A percentile compares a stretch with the other conserved stretches of the same genome.
phyloP scores from a whole-genome alignment of 1,140 invertebrate species.

The Argopecten irradians region DNA sequence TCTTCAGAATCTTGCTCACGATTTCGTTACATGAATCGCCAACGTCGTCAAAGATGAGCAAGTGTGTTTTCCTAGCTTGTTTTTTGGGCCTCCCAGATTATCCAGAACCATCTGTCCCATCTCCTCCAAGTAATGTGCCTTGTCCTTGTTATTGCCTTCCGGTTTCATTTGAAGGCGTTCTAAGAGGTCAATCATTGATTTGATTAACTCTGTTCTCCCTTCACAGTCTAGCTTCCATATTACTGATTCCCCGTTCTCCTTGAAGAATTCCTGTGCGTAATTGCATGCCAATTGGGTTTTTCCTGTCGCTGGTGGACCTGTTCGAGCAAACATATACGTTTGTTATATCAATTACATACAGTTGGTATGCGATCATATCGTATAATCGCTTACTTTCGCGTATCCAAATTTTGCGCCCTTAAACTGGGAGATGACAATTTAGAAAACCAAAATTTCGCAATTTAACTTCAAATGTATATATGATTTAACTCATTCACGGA shows the following conservation, averaged over 20 bases:
- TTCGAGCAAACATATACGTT: too few species aligned
- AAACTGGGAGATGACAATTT: too few species aligned
- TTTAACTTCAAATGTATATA: too few species aligned
- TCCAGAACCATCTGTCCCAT: background rate
- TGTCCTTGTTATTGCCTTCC: background rate
- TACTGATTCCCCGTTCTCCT: background rate
- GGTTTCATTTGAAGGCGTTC: background rate
- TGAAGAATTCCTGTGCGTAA: background rate
- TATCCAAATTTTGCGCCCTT: too few species aligned
- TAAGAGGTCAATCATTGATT: background rate
- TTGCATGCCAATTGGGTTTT: background rate
- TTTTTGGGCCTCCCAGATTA: background rate
- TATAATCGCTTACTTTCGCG: too few species aligned
- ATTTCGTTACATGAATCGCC: slow-evolving; percentile 8
- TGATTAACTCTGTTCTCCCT: background rate
- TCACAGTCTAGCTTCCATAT: background rate
- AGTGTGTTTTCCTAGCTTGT: background rate
- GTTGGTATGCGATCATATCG: too few species aligned
- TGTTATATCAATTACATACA: too few species aligned
- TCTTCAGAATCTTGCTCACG: background rate
- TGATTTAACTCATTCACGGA: too few species aligned
- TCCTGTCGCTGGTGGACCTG: slow-evolving; percentile 4
- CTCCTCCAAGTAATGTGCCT: background rate
- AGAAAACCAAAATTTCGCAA: too few species aligned
- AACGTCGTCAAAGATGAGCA: background rate